Base-by-base conservation (phyloP, 2,797 vertebrate species). In the Centropyge bicolor region DNA sequence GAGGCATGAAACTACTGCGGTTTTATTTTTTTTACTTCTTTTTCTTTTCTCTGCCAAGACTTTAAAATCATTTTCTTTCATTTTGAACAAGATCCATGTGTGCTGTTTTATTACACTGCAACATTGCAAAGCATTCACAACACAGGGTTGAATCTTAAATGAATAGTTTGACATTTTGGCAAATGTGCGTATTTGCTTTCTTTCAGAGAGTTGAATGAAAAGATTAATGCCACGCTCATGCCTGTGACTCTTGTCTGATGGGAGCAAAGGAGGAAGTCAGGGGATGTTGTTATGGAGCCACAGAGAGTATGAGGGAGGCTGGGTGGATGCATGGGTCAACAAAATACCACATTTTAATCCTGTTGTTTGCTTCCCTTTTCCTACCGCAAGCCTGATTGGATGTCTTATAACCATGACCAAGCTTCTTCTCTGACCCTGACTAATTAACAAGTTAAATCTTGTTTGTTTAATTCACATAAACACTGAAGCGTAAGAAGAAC, bases 21-120 rank as follows among this genome's bases (percentile, higher is more conserved):
- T 9, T 55, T 38, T 5, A 22, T 57, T 65, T 65, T 65, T 72
- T 60, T 70, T 64, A 46, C 40, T 19, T 56, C 0, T 40, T 74
- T 74, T 56, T 46, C 24, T 60, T 24, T 57, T 36, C n/a, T 9
- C 36, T 52, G 36, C 16, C 54, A 40, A 11, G 8, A 27, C 14
- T 52, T 3, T 16, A 8, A 24, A 24, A 66, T 60, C 20, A 43
- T 16, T 40, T 38, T 43, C 12, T 57, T 59, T 31, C 0, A 49
- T 63, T 36, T 46, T 24, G 45, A 65, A 22, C 36, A 55, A 48
- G 48, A 60, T 13, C 19, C 40, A 56, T 55, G 20, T 41, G 36
- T 11, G 17, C 31, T 57, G 14, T 22, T 36, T 31, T 45, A 20
- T 19, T 35, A 43, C 4, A n/a, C 35, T 16, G 55, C 20, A 62